Evolutionary conservation across 2,888 invertebrate genomes (phyloP), one percentile per base, ranked within the genome.

Genomic region (Amphimallon solstitiale): DNA sequence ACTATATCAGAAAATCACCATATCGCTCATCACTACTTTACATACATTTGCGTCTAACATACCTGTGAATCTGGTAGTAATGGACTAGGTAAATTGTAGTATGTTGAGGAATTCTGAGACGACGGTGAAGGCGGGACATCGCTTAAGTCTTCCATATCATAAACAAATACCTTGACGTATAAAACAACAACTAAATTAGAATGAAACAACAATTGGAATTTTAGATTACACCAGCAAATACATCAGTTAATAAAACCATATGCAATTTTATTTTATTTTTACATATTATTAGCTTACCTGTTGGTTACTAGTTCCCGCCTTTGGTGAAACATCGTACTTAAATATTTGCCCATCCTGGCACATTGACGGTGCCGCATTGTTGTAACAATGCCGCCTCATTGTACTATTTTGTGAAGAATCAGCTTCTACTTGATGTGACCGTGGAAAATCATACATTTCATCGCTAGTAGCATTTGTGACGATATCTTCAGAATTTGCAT

Each of bases 361-460:
- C 43, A 82, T 74, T 3, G 84, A 82, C 35, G 88, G 87, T 2
- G 88, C 87, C 4, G 88, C 88, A 76, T 89, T 89, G 56, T 86
- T 85, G 73, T 89, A 89, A 72, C 86, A 87, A 76, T 88, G 88
- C 62, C 85, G 81, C 23, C 80, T 75, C 9, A 76, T 75, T 37
- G 78, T 71, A 1, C 78, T 77, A 46, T 75, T 73, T 9, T 76
- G 71, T 23, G 43, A 19, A 29, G 75, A 2, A 74, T 72, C 40
- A 9, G 43, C 40, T 64, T 81, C 82, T 51, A 80, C 75, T 76
- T 88, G 86, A 78, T 90, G 89, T 23, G 89, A 89, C 69, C 90
- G 85, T 14, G 91, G 90, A 80, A 91, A 89, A 78, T 92, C 91
- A 74, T 91, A 90, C 76, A 87, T 85, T 66, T 87, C 89, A 75